These are phyloP conservation scores for Erythrolamprus reginae DNA, from an alignment of 2,113 vertebrate genomes.

Conservation along the genomic window DNA sequence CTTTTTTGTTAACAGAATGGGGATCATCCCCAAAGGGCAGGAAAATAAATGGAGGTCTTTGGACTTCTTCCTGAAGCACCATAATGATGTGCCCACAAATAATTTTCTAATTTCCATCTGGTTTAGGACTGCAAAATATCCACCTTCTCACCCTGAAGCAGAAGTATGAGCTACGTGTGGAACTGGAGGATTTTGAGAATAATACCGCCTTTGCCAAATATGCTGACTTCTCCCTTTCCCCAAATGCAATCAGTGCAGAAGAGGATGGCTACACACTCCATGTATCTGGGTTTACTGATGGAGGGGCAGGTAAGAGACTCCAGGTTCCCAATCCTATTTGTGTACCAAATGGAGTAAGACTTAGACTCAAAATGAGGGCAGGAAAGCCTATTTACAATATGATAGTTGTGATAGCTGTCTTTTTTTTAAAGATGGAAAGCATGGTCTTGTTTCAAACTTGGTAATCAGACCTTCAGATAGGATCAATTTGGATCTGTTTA, in stretches of 20 bases:
- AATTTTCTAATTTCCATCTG: neutral
- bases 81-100: neutral
- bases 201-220: constrained; percentile 60
- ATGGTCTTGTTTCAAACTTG: neutral
- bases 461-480: neutral
- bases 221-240: constrained; percentile 66
- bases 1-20: neutral
- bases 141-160: constrained; percentile 67
- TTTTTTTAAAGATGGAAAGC: neutral
- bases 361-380: neutral
- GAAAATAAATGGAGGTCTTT: neutral
- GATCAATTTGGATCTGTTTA: neutral
- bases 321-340: neutral
- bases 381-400: neutral
- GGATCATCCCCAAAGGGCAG: neutral
- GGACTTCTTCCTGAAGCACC: too few species aligned
- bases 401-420: neutral
- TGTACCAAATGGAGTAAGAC: neutral
- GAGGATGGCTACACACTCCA: constrained; percentile 69
- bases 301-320: constrained; percentile 65
- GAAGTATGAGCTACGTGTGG: constrained; percentile 68
- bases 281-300: constrained; percentile 66
- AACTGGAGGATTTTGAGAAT: constrained; percentile 72
- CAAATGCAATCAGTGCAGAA: constrained; percentile 64
- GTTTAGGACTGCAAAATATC: constrained; percentile 70